A percentile compares a stretch with the other conserved stretches of the same genome.
These are phyloP conservation scores for Leptinotarsa texana DNA, from an alignment of 1,140 invertebrate genomes.

Conservation along the genomic window DNA sequence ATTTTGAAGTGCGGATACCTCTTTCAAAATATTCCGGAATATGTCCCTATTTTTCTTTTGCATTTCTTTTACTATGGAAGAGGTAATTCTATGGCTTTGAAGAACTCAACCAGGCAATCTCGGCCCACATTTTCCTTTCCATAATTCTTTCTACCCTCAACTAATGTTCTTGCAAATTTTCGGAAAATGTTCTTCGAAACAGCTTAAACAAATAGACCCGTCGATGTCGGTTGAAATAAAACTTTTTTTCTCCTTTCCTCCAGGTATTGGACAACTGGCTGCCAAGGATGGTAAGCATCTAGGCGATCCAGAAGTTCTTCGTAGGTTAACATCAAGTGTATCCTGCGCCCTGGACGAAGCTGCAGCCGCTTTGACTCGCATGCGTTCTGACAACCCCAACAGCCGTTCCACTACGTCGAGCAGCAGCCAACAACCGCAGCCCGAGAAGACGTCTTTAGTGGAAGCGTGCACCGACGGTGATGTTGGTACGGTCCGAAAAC, in stretches of 20 bases:
- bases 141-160: background rate
- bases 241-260: background rate
- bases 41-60: no score
- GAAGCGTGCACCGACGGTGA: conserved; percentile 92
- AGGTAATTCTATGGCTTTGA: no score
- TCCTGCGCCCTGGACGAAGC: conserved; percentile 95
- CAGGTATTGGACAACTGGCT: conserved; percentile 76
- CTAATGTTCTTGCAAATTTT: background rate
- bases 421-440: conserved; percentile 30
- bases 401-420: conserved; percentile 9
- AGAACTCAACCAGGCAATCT: no score
- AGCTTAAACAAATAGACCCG: no score
- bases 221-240: background rate
- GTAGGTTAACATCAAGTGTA: conserved; percentile 83
- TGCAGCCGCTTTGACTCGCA: conserved; percentile 90
- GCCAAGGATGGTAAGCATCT: conserved; percentile 78
- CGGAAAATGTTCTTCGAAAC: no score
- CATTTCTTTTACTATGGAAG: no score
- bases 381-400: conserved; percentile 81
- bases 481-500: conserved; percentile 83
- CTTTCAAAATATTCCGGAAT: no score
- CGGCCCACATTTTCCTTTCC: background rate
- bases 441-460: conserved; percentile 70
- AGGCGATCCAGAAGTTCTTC: conserved; percentile 79
- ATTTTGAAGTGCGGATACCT: no score